phyloP scores from a whole-genome alignment of 2,888 invertebrate genomes.

The Trichogramma dendrolimi region DNA sequence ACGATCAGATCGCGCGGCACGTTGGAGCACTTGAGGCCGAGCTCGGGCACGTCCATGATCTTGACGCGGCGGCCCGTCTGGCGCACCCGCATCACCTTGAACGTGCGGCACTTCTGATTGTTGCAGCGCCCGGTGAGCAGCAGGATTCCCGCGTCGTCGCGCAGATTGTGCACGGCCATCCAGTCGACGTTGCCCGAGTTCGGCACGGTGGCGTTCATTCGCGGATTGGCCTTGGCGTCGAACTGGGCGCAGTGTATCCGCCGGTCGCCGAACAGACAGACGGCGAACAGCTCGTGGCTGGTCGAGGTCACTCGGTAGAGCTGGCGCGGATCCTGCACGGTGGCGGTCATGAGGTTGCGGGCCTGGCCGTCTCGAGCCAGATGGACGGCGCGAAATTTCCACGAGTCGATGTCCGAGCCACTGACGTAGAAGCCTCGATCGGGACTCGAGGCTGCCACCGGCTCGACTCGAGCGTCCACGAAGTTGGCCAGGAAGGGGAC shows the following conservation, averaged over 20 bases:
- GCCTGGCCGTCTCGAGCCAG: slow-evolving; percentile 1
- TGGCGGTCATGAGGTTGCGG: slow-evolving; percentile 14
- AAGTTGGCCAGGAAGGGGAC: slow-evolving; percentile 6
- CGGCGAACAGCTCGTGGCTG: slow-evolving; percentile 8
- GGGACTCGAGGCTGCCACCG: neutral
- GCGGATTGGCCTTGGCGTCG: slow-evolving; percentile 3
- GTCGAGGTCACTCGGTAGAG: slow-evolving; percentile 10
- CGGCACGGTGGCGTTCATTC: slow-evolving; percentile 13
- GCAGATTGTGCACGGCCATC: slow-evolving; percentile 19
- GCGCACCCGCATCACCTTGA: slow-evolving; percentile 7
- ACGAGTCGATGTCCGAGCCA: slow-evolving; percentile 16
- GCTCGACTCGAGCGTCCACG: neutral
- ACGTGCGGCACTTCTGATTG: slow-evolving; percentile 13
- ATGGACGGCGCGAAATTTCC: slow-evolving; percentile 21
- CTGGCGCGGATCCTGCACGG: slow-evolving; percentile 16
- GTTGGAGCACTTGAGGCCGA: slow-evolving; percentile 13
- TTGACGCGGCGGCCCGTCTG: neutral
- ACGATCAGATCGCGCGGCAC: slow-evolving; percentile 6
- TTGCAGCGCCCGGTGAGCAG: slow-evolving; percentile 17
- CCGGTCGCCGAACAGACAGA: slow-evolving; percentile 16
- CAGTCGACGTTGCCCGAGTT: neutral
- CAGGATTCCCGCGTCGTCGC: neutral
- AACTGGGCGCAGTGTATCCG: slow-evolving; percentile 18
- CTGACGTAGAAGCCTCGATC: slow-evolving; percentile 15
- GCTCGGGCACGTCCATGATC: neutral